Percentiles rank a stretch among this genome's conserved stretches.
These are phyloP conservation scores for Macrotus californicus DNA, from an alignment of 2,113 vertebrate species.

Conservation along the genomic window DNA sequence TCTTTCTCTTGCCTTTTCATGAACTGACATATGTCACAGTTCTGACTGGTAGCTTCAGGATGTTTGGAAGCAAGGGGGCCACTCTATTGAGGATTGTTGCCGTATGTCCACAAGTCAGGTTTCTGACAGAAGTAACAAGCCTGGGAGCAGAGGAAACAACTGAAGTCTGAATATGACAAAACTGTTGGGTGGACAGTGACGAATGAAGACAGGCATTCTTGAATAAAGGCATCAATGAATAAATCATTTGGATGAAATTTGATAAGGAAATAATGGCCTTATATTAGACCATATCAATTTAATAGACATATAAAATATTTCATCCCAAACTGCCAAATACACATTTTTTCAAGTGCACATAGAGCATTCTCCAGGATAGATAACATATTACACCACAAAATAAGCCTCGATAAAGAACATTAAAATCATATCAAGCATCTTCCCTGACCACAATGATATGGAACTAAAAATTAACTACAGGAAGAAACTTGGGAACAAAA, in stretches of 20 bases:
- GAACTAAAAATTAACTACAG: not conserved
- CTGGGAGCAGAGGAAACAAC: constrained; percentile 5
- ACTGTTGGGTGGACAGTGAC: not conserved
- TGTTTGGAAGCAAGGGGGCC: constrained; percentile 76
- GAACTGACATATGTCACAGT: constrained; percentile 85
- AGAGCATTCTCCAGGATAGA: not conserved
- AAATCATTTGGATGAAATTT: not conserved
- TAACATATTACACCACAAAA: not conserved
- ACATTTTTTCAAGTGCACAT: not conserved
- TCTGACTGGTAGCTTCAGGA: constrained; percentile 82
- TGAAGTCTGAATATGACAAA: not conserved
- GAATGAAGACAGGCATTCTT: not conserved
- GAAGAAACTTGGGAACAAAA: not conserved
- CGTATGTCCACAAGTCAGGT: not conserved
- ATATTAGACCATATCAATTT: not conserved
- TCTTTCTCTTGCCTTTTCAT: constrained; percentile 90
- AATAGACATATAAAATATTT: not conserved
- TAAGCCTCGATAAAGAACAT: not conserved
- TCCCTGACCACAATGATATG: not conserved
- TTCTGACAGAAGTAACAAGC: not conserved
- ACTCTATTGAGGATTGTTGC: constrained; percentile 78
- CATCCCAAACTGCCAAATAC: not conserved
- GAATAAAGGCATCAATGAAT: not conserved
- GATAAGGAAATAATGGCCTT: not conserved
- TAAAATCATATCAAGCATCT: not conserved